Evolutionary conservation across 1,140 invertebrate genomes (phyloP).

Genomic region (Littorina saxatilis): DNA sequence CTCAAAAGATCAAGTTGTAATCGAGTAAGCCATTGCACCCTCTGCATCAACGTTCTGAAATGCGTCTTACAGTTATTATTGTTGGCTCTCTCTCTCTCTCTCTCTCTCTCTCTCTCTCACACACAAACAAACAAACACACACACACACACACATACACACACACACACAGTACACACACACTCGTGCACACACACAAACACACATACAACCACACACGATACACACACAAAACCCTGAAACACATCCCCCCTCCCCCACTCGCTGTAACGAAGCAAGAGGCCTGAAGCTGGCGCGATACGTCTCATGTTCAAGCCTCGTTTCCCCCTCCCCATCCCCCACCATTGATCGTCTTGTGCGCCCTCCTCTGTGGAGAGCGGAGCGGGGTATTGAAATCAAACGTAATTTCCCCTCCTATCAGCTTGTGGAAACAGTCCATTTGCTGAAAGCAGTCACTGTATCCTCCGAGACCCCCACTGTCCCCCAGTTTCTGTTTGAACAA

Average conservation of each 20-base stretch:
- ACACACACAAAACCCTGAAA: too few species aligned
- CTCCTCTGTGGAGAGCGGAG: background rate
- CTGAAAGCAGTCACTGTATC: constrained; percentile 26
- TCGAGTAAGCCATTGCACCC: too few species aligned
- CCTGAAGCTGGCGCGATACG: background rate
- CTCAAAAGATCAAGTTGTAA: too few species aligned
- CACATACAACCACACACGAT: background rate
- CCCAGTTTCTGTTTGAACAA: constrained; percentile 13
- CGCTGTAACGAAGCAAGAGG: background rate
- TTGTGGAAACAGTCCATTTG: constrained; percentile 37
- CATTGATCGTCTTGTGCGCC: constrained; percentile 22
- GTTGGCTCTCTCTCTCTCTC: background rate
- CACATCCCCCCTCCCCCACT: background rate
- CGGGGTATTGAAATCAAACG: constrained; percentile 31
- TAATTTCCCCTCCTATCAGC: constrained; percentile 36
- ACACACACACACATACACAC: too few species aligned
- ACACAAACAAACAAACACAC: too few species aligned
- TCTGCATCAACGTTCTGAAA: too few species aligned
- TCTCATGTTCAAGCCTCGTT: constrained; percentile 26
- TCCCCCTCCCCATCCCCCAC: background rate
- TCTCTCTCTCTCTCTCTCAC: background rate
- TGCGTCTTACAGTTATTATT: too few species aligned
- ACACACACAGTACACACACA: too few species aligned
- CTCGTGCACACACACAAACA: too few species aligned
- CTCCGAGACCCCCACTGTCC: background rate